A percentile compares a stretch with the other conserved stretches of the same genome.
These are phyloP conservation scores for Eilema sororculum DNA, from an alignment of 2,888 invertebrate genomes.

Conservation along the genomic window DNA sequence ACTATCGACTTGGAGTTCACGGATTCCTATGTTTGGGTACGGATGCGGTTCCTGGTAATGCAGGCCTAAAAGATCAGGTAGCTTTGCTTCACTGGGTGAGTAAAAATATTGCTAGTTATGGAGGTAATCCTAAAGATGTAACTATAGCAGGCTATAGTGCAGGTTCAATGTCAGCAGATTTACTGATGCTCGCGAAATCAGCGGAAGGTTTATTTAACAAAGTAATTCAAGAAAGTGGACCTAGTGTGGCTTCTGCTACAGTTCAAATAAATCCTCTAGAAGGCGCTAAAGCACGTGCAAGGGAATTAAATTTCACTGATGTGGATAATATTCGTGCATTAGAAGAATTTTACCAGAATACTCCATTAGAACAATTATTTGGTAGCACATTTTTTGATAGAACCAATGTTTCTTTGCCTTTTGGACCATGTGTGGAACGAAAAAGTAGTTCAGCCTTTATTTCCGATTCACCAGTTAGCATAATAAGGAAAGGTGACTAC, in stretches of 20 bases:
- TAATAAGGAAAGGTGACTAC: slow-evolving; percentile 41
- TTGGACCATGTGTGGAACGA: slow-evolving; percentile 59
- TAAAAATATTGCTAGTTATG: slow-evolving; percentile 60
- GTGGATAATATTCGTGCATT: slow-evolving; percentile 49
- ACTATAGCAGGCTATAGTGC: slow-evolving; percentile 61
- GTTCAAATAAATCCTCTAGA: slow-evolving; percentile 59
- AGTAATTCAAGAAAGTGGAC: slow-evolving; percentile 63
- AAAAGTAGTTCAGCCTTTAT: slow-evolving; percentile 49
- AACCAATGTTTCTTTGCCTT: slow-evolving; percentile 34
- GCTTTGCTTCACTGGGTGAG: slow-evolving; percentile 61
- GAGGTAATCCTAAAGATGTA: slow-evolving; percentile 63
- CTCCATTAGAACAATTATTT: slow-evolving; percentile 35
- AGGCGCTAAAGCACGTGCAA: slow-evolving; percentile 58
- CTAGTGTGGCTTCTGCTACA: slow-evolving; percentile 43
- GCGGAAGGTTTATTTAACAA: slow-evolving; percentile 60
- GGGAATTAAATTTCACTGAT: slow-evolving; percentile 51
- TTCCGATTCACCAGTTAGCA: slow-evolving; percentile 39
- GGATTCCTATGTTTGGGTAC: slow-evolving; percentile 62
- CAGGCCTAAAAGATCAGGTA: slow-evolving; percentile 65
- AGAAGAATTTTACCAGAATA: slow-evolving; percentile 57
- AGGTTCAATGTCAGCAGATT: slow-evolving; percentile 56
- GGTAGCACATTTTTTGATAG: slow-evolving; percentile 20
- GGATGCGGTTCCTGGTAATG: slow-evolving; percentile 59
- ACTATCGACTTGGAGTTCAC: slow-evolving; percentile 57
- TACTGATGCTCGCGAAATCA: slow-evolving; percentile 56